Base-by-base conservation (phyloP, 2,113 vertebrate genomes). In the Cricetomys ansorgei region DNA sequence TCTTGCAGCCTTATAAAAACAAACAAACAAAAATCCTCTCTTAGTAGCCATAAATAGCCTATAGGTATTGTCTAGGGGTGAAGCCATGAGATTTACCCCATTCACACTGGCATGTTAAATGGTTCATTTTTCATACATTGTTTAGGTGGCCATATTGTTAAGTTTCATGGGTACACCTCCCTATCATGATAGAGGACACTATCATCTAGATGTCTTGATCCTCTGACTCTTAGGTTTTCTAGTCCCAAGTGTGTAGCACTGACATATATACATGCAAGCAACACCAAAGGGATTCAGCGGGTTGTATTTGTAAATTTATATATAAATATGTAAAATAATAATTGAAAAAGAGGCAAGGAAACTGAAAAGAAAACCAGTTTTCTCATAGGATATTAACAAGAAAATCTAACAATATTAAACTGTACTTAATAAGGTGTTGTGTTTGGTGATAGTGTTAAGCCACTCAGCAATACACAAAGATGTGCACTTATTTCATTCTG, bases 401-500 rank as follows among this genome's bases (percentile, higher is more conserved):
- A 87, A 87, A 91, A 81, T 67, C 77, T 59, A 94, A 69, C 91
- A 77, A 16, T 40, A 91, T 69, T 76, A n/a, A 90, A 37, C 10
- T n/a, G 8, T 70, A n/a, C 3, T 53, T 91, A 70, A 34, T 53
- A 31, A 69, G 50, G 11, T 34, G 11, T 8, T 64, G 2, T 34
- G 2, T 53, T 10, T 16, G 17, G 40, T 69, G 50, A 79, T 77
- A 57, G 73, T 94, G 67, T 48, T 76, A 23, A 91, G 53, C 3
- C 23, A 50, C 1, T 23, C 2, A 23, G 4, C 7, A 62, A 88
- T 50, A 69, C 45, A 80, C n/a, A 94, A 80, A 75, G 25, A 0
- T 59, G 15, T 73, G 73, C 37, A 57, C 37, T 53, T 37, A 80
- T 75, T 40, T 48, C 15, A 69, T 92, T 88, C 40, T 80, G 40